Percentiles rank a stretch among this genome's conserved stretches.
phyloP scores from a whole-genome alignment of 1,140 invertebrate genomes.

The Melanaphis sacchari region DNA sequence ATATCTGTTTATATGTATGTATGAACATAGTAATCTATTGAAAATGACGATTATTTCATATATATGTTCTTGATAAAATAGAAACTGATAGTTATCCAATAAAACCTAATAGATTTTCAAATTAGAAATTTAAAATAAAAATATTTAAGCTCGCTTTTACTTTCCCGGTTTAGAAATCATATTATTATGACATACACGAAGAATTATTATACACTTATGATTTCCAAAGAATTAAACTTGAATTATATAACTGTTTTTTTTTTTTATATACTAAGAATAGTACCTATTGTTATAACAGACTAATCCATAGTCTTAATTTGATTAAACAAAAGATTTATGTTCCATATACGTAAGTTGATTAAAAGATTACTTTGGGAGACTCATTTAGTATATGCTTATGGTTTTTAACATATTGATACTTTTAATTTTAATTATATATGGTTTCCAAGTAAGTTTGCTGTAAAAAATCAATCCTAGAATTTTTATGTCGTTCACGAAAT shows the following conservation, averaged over 20 bases:
- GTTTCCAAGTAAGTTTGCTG: neutral
- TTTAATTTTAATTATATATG: neutral
- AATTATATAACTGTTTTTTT: too few relatives aligned
- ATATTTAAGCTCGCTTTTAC: neutral
- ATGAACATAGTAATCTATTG: neutral
- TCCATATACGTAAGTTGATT: conserved; percentile 37
- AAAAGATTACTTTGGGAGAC: neutral
- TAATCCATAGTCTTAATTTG: conserved; percentile 47
- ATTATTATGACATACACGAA: neutral
- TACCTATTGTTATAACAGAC: conserved; percentile 26
- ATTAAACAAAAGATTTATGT: conserved; percentile 23
- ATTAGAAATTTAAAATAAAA: neutral
- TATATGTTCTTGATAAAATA: neutral
- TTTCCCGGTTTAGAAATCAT: neutral
- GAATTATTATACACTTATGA: neutral
- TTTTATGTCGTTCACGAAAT: too few relatives aligned
- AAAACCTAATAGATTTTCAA: neutral
- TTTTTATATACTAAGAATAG: neutral
- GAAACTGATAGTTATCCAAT: neutral
- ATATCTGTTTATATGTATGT: neutral
- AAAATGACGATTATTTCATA: neutral
- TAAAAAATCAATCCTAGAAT: too few relatives aligned
- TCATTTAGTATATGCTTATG: neutral
- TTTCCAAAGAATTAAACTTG: neutral
- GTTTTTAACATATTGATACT: conserved; percentile 49